phyloP scores from a whole-genome alignment of 1,140 invertebrate genomes.

The Zophobas morio region DNA sequence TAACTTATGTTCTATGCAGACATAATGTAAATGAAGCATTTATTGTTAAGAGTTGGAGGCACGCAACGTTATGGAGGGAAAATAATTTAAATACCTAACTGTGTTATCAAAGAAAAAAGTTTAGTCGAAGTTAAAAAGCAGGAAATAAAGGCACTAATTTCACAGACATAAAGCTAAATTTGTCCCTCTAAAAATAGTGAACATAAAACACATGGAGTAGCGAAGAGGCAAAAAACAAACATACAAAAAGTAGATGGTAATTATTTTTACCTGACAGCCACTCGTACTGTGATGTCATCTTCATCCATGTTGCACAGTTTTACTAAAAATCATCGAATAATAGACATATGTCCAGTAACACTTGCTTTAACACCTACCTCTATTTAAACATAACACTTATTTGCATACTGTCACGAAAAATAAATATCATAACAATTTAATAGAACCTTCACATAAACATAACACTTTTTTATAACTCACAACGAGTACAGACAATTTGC shows the following conservation, averaged over 20 bases:
- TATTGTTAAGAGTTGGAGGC: neutral
- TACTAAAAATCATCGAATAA: constrained; percentile 21
- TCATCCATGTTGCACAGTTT: constrained; percentile 60
- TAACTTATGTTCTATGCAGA: constrained; percentile 17
- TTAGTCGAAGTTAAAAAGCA: constrained; percentile 26
- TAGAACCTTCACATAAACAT: constrained; percentile 15
- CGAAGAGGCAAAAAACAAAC: constrained; percentile 25
- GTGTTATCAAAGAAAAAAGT: neutral
- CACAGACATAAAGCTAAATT: constrained; percentile 45
- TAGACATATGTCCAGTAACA: constrained; percentile 16
- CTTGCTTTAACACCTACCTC: constrained; percentile 44
- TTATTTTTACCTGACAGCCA: constrained; percentile 64
- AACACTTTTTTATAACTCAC: constrained; percentile 23
- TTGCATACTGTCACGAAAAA: constrained; percentile 18
- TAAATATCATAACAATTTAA: constrained; percentile 1
- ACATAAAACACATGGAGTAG: constrained; percentile 30
- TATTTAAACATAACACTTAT: constrained; percentile 37
- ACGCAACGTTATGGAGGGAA: constrained; percentile 13
- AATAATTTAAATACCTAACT: constrained; percentile 15
- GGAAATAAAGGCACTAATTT: constrained; percentile 49
- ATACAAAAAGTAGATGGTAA: neutral
- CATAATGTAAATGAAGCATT: constrained; percentile 22
- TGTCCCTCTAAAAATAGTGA: constrained; percentile 49
- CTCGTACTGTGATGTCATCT: constrained; percentile 64
- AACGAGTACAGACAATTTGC: constrained; percentile 5